These are phyloP conservation scores for Chiloscyllium punctatum DNA, from an alignment of 2,797 vertebrate genomes.

Conservation along the genomic window DNA sequence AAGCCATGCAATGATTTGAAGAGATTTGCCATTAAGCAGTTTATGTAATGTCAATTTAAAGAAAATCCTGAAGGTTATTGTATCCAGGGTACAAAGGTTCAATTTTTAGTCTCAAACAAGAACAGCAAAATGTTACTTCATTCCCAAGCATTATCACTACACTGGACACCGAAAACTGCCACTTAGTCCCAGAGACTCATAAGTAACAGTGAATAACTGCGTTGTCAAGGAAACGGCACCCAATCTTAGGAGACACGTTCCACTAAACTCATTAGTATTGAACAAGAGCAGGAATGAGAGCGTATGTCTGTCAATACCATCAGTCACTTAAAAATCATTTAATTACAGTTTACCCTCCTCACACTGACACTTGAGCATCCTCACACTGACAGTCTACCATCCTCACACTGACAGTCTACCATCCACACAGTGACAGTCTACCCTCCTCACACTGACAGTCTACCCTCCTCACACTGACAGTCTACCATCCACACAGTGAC, in stretches of 20 bases:
- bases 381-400: no score
- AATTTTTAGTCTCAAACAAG: not conserved
- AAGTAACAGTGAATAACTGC: not conserved
- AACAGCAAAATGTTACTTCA: not conserved
- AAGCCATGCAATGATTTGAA: not conserved
- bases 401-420: no score
- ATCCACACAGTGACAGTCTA: no score
- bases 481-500: no score
- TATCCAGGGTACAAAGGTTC: no score
- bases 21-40: not conserved
- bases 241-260: not conserved
- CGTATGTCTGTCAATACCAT: not conserved
- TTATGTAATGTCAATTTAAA: not conserved
- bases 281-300: not conserved
- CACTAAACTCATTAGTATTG: not conserved
- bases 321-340: no score
- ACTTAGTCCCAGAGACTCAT: not conserved
- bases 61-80: not conserved
- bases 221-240: not conserved
- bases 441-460: no score
- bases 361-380: not conserved
- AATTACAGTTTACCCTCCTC: not conserved
- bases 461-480: no score
- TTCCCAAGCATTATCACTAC: not conserved
- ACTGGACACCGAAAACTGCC: not conserved